Evolutionary conservation across 2,797 vertebrate genomes (phyloP), one percentile per base, ranked within the genome.

Genomic region (Holocentrus rufus): DNA sequence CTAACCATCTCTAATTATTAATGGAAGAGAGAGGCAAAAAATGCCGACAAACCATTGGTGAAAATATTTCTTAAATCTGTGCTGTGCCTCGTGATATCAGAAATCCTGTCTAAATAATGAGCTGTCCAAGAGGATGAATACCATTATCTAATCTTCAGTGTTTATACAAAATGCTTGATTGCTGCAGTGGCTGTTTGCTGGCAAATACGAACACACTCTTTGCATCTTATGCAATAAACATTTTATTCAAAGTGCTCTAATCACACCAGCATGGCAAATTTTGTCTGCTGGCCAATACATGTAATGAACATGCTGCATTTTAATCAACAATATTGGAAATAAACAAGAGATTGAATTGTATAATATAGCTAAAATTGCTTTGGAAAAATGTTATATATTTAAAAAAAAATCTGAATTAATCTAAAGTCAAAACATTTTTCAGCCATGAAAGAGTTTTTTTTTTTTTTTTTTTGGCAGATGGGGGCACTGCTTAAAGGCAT

Each of bases 11-110:
- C 8, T 9, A 36, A 36, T 36, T 36, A 36, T 4, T 36, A 9
- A 36, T 9, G 9, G 34, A 36, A 7, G 34, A 36, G 34, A 36
- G 36, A 34, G 31, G 7, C 5, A 34, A 13, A 13, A 39, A 39
- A 39, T 39, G 36, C 36, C 36, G 13, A 1, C 36, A 39, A 13
- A 39, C 36, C 36, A 39, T 7, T 39, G 36, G 36, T 39, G 36
- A 20, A 20, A 75, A 75, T 25, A 65, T 23, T 23, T 46, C 39
- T 60, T 67, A 6, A 62, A 63, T 47, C 62, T 31, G 57, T 59
- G 3, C 30, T 68, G 62, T 54, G 30, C 58, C 65, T 65, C 55
- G 49, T 11, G 13, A 44, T 44, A 31, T 58, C 50, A 64, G 27
- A 74, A 34, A 7, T 58, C 23, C 18, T 1, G 23, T 62, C 14